Evolutionary conservation across 37 sponge, comb jelly and placozoan species (phyloP).

Genomic region (Corticium candelabrum): DNA sequence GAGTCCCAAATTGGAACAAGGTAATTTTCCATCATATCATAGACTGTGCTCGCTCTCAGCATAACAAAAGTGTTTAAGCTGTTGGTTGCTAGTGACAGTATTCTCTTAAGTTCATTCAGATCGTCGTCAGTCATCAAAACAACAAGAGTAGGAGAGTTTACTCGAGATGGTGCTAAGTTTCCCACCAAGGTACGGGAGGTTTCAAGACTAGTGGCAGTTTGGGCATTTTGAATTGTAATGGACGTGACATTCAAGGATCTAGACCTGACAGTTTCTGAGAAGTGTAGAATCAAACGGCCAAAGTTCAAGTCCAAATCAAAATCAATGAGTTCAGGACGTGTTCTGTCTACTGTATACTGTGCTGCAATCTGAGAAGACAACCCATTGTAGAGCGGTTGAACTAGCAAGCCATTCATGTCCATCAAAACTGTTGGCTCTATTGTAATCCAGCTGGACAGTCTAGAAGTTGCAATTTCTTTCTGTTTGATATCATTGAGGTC

Average conservation of each 20-base stretch:
- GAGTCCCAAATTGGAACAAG: conserved; percentile 52
- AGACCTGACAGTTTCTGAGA: conserved; percentile 67
- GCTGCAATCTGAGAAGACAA: not conserved
- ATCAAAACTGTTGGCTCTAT: conserved; percentile 30
- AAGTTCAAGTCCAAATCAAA: conserved; percentile 55
- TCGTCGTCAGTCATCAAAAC: conserved; percentile 41
- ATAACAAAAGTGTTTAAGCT: conserved; percentile 43
- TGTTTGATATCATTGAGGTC: conserved; percentile 66
- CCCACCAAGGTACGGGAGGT: conserved; percentile 7
- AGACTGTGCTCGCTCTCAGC: conserved; percentile 56
- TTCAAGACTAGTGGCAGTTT: not conserved
- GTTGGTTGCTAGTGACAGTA: conserved; percentile 44
- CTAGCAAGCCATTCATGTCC: conserved; percentile 44
- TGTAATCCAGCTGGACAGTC: conserved; percentile 38
- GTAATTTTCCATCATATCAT: conserved; percentile 75
- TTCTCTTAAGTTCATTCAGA: conserved; percentile 61
- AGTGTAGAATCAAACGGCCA: conserved; percentile 37
- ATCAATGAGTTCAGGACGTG: conserved; percentile 37
- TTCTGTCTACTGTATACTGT: conserved; percentile 51
- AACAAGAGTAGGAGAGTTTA: conserved; percentile 16
- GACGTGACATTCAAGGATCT: conserved; percentile 26
- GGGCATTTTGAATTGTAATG: not conserved
- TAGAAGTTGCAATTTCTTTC: conserved; percentile 36
- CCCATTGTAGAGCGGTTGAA: conserved; percentile 5
- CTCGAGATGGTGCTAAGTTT: conserved; percentile 7